Percentiles rank a stretch among this genome's conserved stretches.
Evolutionary conservation across 2,797 vertebrate species (phyloP).

Genomic region (Esox lucius): DNA sequence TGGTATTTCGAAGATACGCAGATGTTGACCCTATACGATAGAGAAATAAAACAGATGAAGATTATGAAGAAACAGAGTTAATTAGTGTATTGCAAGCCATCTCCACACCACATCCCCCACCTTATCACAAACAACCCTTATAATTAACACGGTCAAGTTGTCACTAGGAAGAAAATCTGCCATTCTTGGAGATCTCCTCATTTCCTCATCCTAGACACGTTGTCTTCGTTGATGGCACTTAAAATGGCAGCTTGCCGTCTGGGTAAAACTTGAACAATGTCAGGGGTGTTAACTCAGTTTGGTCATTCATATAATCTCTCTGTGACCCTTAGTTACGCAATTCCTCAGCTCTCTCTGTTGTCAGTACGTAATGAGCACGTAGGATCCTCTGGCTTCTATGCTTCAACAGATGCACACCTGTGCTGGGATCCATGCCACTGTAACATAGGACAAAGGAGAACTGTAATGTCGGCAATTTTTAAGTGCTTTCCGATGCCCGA

Average conservation of each 20-base stretch:
- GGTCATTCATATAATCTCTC: constrained; percentile 68
- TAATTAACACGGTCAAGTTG: constrained; percentile 37
- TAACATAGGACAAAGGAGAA: no score
- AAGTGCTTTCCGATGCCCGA: no score
- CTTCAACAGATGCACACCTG: no score
- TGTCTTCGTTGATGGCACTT: constrained; percentile 43
- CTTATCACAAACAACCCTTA: constrained; percentile 12
- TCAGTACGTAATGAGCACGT: constrained; percentile 21
- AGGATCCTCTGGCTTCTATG: not conserved
- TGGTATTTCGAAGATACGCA: no score
- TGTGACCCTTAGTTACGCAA: constrained; percentile 61
- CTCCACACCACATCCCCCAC: constrained; percentile 4
- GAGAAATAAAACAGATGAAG: not conserved
- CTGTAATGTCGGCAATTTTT: no score
- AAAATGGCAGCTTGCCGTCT: constrained; percentile 59
- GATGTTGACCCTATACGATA: not conserved
- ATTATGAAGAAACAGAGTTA: constrained; percentile 4
- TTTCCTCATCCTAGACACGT: constrained; percentile 19
- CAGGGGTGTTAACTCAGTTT: constrained; percentile 46
- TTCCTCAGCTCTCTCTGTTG: constrained; percentile 43
- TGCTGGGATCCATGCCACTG: no score
- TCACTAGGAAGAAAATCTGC: constrained; percentile 26
- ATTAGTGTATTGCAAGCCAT: constrained; percentile 17
- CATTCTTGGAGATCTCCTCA: constrained; percentile 4
- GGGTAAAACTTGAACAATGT: constrained; percentile 39